Base-by-base conservation (phyloP, 2,888 invertebrate genomes). In the Lochmaea capreae region DNA sequence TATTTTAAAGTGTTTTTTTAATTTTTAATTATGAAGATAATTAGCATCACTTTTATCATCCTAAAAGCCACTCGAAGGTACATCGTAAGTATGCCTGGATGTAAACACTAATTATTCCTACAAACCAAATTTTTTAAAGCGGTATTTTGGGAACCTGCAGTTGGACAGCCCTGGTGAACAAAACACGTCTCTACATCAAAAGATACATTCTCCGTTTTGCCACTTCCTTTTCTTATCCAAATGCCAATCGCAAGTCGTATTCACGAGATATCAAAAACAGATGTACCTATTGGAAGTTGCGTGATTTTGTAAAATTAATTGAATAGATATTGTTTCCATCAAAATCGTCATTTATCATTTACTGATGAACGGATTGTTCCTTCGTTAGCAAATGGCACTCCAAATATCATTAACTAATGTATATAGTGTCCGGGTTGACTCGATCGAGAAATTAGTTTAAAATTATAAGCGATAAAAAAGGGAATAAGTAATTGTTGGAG, bases 191-290 rank as follows among this genome's bases (percentile, higher is more conserved):
- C 54, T 54, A 16, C 10, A 2, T 54, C 16, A 10, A 16, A 54
- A 10, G 16, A 14, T 52, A 14, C 52, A 46, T 46, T 52, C 14
- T 8, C 14, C 39, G 2, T 26, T 65, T 71, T 66, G 52, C 59
- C 65, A 65, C 42, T 58, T 43, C 67, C 11, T 61, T 67, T 67
- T 67, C 74, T 67, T 67, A 72, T 46, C 33, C 57, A 61, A 59
- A 62, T 57, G 61, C 70, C 73, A 73, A 73, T 74, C 54, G 70
- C 74, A 67, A 70, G 46, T 70, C 65, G 61, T 67, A 71, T 71
- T 65, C 74, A 67, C 59, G 42, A 33, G 54, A 62, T 67, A 70
- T 74, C 74, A 74, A 66, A 71, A 67, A 67, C 74, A 74, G 71
- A 62, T 62, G 69, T 69, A 69, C 54, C 54, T 69, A 69, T 43